phyloP scores from a whole-genome alignment of 2,888 invertebrate genomes.

The Synanthedon vespiformis region DNA sequence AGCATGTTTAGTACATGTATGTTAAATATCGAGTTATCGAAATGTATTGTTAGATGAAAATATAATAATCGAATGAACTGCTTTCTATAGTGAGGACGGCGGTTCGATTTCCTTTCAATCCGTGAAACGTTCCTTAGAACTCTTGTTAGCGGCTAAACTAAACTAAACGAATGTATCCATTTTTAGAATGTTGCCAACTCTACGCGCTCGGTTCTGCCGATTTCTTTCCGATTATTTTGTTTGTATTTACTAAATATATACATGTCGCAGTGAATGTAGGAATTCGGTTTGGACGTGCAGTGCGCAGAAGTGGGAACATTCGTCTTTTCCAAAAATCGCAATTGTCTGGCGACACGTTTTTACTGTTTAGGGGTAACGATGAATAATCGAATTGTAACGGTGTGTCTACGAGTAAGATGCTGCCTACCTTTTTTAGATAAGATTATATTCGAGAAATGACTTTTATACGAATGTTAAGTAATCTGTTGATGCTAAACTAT shows the following conservation, averaged over 20 bases:
- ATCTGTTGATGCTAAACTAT: constrained; percentile 65
- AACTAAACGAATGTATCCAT: too few relatives aligned
- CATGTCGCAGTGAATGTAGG: constrained; percentile 8
- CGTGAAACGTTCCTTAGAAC: constrained; percentile 12
- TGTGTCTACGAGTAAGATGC: constrained; percentile 49
- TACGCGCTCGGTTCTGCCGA: too few relatives aligned
- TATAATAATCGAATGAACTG: constrained; percentile 31
- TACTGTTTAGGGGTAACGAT: constrained; percentile 21
- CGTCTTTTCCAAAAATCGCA: constrained; percentile 46
- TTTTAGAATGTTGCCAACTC: too few relatives aligned
- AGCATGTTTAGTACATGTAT: constrained; percentile 56
- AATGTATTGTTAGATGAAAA: constrained; percentile 55
- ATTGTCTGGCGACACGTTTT: constrained; percentile 37
- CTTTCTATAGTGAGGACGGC: constrained; percentile 38
- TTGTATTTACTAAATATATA: constrained; percentile 25
- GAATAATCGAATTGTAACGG: constrained; percentile 37
- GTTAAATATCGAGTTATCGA: constrained; percentile 52
- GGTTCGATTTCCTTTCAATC: constrained; percentile 24
- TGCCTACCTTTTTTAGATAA: constrained; percentile 67
- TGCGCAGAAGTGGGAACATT: too few relatives aligned
- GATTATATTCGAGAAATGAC: constrained; percentile 66
- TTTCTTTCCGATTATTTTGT: background rate
- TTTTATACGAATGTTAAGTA: constrained; percentile 70
- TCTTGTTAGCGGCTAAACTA: constrained; percentile 46
- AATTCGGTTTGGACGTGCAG: too few relatives aligned